phyloP scores from a whole-genome alignment of 2,113 vertebrate species.

The Balaenoptera acutorostrata region DNA sequence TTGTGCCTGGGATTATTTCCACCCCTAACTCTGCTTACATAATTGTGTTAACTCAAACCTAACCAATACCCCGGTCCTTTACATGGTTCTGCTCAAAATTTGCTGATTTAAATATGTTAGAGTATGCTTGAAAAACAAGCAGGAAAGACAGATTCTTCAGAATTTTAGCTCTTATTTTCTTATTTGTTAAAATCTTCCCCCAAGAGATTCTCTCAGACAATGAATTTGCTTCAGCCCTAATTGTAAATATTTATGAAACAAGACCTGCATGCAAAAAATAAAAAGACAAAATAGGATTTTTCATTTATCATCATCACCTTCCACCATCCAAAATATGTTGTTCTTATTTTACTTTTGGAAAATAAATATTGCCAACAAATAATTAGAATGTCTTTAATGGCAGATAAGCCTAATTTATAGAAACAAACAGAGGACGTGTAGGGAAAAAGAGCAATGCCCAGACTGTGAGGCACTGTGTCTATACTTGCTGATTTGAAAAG shows the following conservation, averaged over 20 bases:
- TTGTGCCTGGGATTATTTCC: neutral
- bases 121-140: neutral
- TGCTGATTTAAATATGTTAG: neutral
- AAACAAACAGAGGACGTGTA: neutral
- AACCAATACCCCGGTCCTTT: neutral
- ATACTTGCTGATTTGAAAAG: neutral
- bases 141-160: neutral
- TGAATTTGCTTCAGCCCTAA: neutral
- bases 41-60: neutral
- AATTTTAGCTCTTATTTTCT: neutral
- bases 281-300: neutral
- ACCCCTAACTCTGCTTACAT: neutral
- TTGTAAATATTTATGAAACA: neutral
- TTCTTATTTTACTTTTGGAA: constrained; percentile 7
- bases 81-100: neutral
- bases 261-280: neutral
- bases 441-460: neutral
- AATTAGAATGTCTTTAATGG: neutral
- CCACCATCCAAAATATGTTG: neutral
- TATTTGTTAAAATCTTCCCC: neutral
- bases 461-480: neutral
- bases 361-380: neutral
- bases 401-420: constrained; percentile 2
- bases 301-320: neutral
- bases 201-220: neutral